phyloP scores from a whole-genome alignment of 2,888 invertebrate genomes.

The Coenonympha glycerion region DNA sequence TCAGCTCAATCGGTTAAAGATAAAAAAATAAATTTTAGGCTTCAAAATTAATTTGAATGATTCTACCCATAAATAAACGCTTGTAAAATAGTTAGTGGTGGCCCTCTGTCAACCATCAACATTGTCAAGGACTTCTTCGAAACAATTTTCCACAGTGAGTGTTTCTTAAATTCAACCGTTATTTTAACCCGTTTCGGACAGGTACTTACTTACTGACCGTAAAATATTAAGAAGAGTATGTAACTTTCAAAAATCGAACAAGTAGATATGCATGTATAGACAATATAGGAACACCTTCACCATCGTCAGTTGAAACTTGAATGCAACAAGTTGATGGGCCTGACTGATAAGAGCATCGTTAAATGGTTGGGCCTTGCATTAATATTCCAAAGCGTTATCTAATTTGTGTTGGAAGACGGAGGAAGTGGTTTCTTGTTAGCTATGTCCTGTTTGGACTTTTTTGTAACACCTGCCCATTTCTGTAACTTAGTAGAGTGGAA shows the following conservation, averaged over 20 bases:
- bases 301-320: constrained; percentile 12
- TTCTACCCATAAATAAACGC: too few species aligned
- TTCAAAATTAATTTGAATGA: too few species aligned
- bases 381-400: constrained; percentile 57
- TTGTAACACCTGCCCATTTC: constrained; percentile 35
- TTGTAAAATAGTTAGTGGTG: too few species aligned
- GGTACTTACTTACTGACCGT: too few species aligned
- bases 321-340: constrained; percentile 27
- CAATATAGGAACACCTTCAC: neutral
- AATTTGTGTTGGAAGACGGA: constrained; percentile 62
- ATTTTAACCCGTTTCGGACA: too few species aligned
- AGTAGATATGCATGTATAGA: neutral
- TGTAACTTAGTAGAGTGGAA: too few species aligned
- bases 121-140: too few species aligned
- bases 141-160: too few species aligned
- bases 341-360: constrained; percentile 28
- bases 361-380: constrained; percentile 46
- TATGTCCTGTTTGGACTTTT: constrained; percentile 49
- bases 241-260: neutral
- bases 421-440: constrained; percentile 57
- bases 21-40: too few species aligned
- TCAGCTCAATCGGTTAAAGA: too few species aligned
- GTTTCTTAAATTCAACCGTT: too few species aligned
- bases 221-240: neutral
- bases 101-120: too few species aligned